Percentiles rank a stretch among this genome's conserved stretches.
These are phyloP conservation scores for Zosterops lateralis DNA, from an alignment of 2,113 vertebrate species.

Conservation along the genomic window DNA sequence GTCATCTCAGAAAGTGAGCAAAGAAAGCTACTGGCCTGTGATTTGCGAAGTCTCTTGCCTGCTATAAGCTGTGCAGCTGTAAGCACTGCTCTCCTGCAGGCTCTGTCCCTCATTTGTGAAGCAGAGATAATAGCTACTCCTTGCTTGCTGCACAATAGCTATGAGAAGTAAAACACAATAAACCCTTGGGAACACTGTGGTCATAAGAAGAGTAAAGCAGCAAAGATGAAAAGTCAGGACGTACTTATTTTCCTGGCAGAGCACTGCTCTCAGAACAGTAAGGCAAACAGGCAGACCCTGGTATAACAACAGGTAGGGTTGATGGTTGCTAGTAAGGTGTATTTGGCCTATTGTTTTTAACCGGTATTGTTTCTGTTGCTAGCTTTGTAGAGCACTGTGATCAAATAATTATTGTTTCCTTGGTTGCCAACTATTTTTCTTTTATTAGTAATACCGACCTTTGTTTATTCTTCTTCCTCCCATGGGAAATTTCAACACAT, in stretches of 20 bases:
- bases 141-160: neutral
- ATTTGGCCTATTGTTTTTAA: neutral
- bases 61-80: neutral
- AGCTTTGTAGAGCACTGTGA: conserved; percentile 12
- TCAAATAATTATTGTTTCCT: conserved; percentile 57
- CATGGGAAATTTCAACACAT: conserved; percentile 63
- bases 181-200: neutral
- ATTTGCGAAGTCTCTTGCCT: neutral
- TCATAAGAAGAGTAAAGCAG: neutral
- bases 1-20: neutral
- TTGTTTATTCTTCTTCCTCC: conserved; percentile 62
- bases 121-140: neutral
- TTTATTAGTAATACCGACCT: conserved; percentile 54
- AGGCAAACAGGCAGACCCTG: neutral
- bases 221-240: neutral
- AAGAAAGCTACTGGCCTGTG: neutral
- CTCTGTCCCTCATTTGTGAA: neutral
- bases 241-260: conserved; percentile 1
- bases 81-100: neutral
- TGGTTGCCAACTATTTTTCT: conserved; percentile 45
- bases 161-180: conserved; percentile 11
- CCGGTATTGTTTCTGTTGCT: conserved; percentile 27
- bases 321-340: neutral
- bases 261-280: neutral
- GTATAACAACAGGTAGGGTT: neutral